Conservation (phyloP, 2,888 invertebrate genomes). For the Rosalia funebris region DNA sequence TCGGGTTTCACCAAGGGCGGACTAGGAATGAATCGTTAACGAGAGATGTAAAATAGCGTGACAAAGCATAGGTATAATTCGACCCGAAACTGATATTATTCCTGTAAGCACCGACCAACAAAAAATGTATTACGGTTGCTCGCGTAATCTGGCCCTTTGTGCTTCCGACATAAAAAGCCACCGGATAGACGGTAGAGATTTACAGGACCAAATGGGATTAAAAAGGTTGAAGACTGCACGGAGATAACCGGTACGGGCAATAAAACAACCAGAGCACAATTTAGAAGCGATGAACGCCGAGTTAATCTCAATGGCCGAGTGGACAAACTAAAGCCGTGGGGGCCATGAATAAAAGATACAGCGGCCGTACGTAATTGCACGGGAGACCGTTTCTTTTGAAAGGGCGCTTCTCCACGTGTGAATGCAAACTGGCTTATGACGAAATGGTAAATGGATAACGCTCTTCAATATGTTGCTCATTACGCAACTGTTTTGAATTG, state of each 20-base stretch:
- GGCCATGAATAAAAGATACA: conserved; percentile 42
- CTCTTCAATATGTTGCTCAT: not conserved
- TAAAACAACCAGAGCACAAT: conserved; percentile 30
- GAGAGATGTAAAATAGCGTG: too few relatives aligned
- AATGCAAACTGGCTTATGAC: conserved; percentile 10
- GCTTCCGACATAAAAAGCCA: not conserved
- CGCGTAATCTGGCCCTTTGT: not conserved
- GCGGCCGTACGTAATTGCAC: conserved; percentile 6
- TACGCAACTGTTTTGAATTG: conserved; percentile 1
- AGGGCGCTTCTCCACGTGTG: conserved; percentile 5
- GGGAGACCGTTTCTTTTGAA: conserved; percentile 5
- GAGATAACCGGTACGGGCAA: conserved; percentile 38
- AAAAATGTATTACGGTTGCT: too few relatives aligned
- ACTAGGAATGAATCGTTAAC: too few relatives aligned
- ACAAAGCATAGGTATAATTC: too few relatives aligned
- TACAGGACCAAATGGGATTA: conserved; percentile 30
- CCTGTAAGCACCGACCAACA: too few relatives aligned
- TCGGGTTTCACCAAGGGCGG: too few relatives aligned
- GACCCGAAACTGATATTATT: too few relatives aligned
- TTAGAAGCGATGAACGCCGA: conserved; percentile 30
- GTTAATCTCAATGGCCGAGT: conserved; percentile 40
- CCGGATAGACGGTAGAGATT: conserved; percentile 16
- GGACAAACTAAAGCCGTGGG: conserved; percentile 33
- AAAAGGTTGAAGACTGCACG: conserved; percentile 33
- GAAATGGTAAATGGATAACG: not conserved